Evolutionary conservation across 2,113 vertebrate genomes (phyloP).

Genomic region (Alectura lathami): DNA sequence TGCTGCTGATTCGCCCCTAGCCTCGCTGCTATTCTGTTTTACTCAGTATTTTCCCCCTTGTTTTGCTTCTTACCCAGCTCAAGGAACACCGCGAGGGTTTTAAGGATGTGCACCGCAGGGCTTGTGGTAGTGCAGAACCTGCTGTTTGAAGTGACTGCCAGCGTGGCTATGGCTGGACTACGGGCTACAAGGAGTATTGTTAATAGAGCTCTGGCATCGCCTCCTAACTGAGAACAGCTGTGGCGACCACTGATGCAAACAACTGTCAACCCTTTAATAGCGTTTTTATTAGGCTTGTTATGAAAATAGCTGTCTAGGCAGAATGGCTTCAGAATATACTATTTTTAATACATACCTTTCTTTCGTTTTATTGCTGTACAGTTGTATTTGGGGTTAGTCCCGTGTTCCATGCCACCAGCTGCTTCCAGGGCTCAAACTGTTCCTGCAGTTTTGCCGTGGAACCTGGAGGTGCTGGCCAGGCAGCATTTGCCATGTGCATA

Average conservation of each 20-base stretch:
- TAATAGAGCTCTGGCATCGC: slow-evolving; percentile 37
- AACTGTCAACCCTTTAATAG: background rate
- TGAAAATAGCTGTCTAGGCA: slow-evolving; percentile 25
- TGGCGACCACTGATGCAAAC: background rate
- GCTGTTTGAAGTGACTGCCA: slow-evolving; percentile 46
- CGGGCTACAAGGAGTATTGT: background rate
- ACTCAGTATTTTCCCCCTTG: fast-evolving
- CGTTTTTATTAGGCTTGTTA: slow-evolving; percentile 1
- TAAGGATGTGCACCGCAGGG: background rate
- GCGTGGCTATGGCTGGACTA: background rate
- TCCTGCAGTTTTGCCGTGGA: background rate
- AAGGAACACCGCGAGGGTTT: background rate
- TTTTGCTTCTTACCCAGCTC: background rate
- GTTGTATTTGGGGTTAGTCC: background rate
- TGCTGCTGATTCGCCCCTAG: background rate
- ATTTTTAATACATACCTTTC: background rate
- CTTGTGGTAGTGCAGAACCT: background rate
- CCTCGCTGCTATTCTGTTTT: background rate
- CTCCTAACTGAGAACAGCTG: slow-evolving; percentile 55
- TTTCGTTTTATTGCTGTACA: background rate
- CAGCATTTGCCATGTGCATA: background rate
- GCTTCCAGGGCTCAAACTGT: background rate
- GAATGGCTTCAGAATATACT: background rate
- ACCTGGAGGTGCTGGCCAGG: background rate
- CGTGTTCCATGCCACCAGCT: background rate